A percentile compares a stretch with the other conserved stretches of the same genome.
Evolutionary conservation across 2,113 vertebrate species (phyloP).

Genomic region (Chionodraco myersi): DNA sequence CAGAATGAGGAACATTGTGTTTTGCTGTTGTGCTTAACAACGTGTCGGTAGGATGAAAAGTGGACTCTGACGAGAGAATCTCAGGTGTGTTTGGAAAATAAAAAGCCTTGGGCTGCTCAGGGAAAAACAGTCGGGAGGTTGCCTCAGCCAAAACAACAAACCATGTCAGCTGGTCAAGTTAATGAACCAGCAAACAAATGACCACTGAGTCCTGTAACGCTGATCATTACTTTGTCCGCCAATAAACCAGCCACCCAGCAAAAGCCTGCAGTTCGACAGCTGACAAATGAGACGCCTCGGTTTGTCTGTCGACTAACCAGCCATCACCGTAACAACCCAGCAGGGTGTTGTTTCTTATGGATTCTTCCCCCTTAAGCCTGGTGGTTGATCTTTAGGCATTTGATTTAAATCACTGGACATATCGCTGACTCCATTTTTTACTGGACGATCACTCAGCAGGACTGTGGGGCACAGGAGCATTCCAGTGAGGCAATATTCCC

Average conservation of each 20-base stretch:
- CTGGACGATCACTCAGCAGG: slow-evolving; percentile 53
- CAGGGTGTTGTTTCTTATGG: slow-evolving; percentile 52
- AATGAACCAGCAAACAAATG: slow-evolving; percentile 25
- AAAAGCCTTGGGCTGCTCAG: background rate
- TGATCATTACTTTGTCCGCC: slow-evolving; percentile 9
- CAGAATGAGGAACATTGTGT: slow-evolving; percentile 29
- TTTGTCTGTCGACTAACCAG: slow-evolving; percentile 39
- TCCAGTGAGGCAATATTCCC: slow-evolving; percentile 56
- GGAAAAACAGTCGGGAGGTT: background rate
- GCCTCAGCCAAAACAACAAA: background rate
- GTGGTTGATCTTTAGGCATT: slow-evolving; percentile 7
- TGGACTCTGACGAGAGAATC: background rate
- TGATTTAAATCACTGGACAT: slow-evolving; percentile 64
- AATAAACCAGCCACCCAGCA: slow-evolving; percentile 24
- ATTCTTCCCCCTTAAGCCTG: slow-evolving; percentile 17
- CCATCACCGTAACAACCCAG: slow-evolving; percentile 15
- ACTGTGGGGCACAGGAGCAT: slow-evolving; percentile 31
- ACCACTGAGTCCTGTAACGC: slow-evolving; percentile 30
- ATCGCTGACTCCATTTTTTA: slow-evolving; percentile 60
- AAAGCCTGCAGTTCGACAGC: slow-evolving; percentile 24
- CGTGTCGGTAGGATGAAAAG: background rate
- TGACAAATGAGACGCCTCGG: slow-evolving; percentile 21
- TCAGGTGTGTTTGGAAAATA: background rate
- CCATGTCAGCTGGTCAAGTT: background rate
- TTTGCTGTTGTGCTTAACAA: slow-evolving; percentile 21